Evolutionary conservation across 2,888 invertebrate genomes (phyloP), one percentile per base, ranked within the genome.

Genomic region (Cephus rjabovi): DNA sequence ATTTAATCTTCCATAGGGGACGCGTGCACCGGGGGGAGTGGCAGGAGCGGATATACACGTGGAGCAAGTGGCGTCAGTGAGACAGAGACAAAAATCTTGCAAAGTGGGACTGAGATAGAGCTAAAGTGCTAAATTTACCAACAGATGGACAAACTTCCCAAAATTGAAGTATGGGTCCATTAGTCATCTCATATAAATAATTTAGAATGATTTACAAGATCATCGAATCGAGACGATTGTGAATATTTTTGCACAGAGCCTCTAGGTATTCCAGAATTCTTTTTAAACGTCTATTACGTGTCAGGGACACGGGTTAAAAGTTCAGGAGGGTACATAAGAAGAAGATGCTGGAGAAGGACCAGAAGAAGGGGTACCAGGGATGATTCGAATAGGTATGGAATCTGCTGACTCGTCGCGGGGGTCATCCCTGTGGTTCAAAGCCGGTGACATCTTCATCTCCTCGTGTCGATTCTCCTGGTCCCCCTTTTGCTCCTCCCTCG

Each of bases 1-100:
- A 91, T 91, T 91, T 91, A 90, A 91, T 91, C 90, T 91, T 86
- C 86, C 86, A 85, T 79, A 83, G 83, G 82, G 83, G 80, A 79
- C 81, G 82, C 80, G 82, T 76, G 77, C 74, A 71, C 76, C 75
- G 77, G 78, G 78, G 77, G 80, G 33, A 33, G 79, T 56, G 76
- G 81, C 34, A 77, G 78, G 77, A 79, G 81, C 70, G 78, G 81
- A 79, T 79, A 75, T 78, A 79, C 74, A 79, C 69, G 74, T 76
- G 78, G 69, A 34, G 12, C 69, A n/a, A 23, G 34, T 12, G 15
- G 73, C 3, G 74, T 34, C 34, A 69, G 56, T 76, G 69, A 69
- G 33, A 76, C 35, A 33, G 74, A 74, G 69, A 33, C 75, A 69
- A 77, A 70, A 74, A 70, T 74, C 69, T 34, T 68, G 12, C 40